Evolutionary conservation across 2,113 vertebrate species (phyloP).

Genomic region (Colossoma macropomum): DNA sequence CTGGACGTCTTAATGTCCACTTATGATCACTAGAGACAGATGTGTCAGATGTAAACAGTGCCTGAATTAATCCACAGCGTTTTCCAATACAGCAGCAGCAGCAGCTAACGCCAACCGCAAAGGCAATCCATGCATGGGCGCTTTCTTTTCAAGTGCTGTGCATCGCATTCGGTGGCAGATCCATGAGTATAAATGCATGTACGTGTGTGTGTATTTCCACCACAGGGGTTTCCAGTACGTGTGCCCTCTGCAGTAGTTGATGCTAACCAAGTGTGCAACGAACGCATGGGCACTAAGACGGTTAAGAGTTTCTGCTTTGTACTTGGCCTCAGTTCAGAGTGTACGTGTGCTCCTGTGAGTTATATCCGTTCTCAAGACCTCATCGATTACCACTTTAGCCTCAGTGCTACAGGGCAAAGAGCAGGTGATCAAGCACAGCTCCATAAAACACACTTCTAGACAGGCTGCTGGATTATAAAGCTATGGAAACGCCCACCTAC

Average conservation of each 20-base stretch:
- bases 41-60: not conserved
- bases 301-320: not conserved
- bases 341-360: slow-evolving; percentile 14
- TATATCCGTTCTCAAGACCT: slow-evolving; percentile 45
- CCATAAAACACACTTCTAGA: slow-evolving; percentile 24
- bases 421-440: slow-evolving; percentile 17
- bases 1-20: too few species aligned
- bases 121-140: too few species aligned
- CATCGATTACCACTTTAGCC: slow-evolving; percentile 13
- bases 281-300: not conserved
- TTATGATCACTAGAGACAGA: too few species aligned
- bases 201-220: not conserved
- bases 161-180: too few species aligned
- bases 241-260: not conserved
- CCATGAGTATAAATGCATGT: too few species aligned
- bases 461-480: not conserved
- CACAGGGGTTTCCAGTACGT: not conserved
- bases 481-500: slow-evolving; percentile 41
- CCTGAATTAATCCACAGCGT: too few species aligned
- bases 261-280: not conserved
- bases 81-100: too few species aligned
- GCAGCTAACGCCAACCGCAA: not conserved
- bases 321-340: too few species aligned
- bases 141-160: too few species aligned
- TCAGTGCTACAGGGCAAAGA: not conserved